Conservation (phyloP, 1,140 invertebrate genomes). For the Oncopodura yosiiana region DNA sequence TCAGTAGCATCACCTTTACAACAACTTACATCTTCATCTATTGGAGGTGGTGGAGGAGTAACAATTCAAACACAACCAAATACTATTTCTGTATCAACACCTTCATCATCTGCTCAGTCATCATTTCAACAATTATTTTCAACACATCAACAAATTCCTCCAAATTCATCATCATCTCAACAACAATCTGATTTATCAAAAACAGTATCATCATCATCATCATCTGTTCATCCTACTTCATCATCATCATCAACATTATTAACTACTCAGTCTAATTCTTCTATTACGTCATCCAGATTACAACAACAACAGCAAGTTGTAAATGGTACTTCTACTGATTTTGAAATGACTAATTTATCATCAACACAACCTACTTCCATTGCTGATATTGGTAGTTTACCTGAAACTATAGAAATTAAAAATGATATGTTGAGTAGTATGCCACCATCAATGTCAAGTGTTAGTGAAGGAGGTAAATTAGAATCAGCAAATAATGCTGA, state of each 20-base stretch:
- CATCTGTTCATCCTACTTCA: conserved; percentile 26
- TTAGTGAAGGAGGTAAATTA: conserved; percentile 21
- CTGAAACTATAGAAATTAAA: conserved; percentile 20
- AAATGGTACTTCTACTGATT: conserved; percentile 11
- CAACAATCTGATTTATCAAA: conserved; percentile 28
- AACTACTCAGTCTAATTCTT: no score
- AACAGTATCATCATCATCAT: conserved; percentile 33
- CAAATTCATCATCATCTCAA: conserved; percentile 31
- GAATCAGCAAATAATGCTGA: no score
- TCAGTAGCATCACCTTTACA: conserved; percentile 24
- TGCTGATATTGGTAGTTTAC: conserved; percentile 2
- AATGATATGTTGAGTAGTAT: conserved; percentile 20
- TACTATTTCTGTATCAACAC: conserved; percentile 37
- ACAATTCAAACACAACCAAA: no score
- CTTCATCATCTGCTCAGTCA: conserved; percentile 38
- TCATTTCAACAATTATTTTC: not conserved
- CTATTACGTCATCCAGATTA: not conserved
- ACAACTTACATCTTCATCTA: conserved; percentile 11
- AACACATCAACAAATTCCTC: conserved; percentile 28
- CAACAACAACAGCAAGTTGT: not conserved
- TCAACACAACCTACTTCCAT: conserved; percentile 23
- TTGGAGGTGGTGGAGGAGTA: no score
- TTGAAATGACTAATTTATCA: no score
- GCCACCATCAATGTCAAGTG: conserved; percentile 2
- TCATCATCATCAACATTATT: no score